Evolutionary conservation across 1,140 invertebrate genomes (phyloP).

Genomic region (Nephila pilipes): DNA sequence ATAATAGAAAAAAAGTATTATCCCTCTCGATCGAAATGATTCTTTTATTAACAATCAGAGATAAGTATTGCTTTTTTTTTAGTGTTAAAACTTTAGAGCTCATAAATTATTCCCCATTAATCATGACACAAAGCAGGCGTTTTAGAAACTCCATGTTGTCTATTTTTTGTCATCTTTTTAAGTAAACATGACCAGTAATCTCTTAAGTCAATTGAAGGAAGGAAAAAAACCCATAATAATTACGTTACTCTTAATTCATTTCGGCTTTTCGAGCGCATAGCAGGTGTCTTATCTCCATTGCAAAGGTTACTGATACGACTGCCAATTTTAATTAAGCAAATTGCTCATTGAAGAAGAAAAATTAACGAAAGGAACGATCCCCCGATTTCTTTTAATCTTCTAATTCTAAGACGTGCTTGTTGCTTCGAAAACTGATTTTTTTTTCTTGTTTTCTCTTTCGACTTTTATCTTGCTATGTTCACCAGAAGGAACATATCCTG

Average conservation of each 20-base stretch:
- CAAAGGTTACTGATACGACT: conserved; percentile 5
- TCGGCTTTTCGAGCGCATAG: conserved; percentile 8
- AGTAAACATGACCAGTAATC: background rate
- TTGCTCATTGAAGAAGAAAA: conserved; percentile 49
- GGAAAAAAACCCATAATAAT: conserved; percentile 41
- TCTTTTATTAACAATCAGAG: background rate
- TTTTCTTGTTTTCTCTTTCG: background rate
- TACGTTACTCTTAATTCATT: conserved; percentile 38
- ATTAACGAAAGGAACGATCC: background rate
- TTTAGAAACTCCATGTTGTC: conserved; percentile 1
- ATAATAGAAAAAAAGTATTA: background rate
- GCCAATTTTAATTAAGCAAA: conserved; percentile 65
- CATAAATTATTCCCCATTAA: conserved; percentile 50
- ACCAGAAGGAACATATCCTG: background rate
- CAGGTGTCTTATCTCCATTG: conserved; percentile 36
- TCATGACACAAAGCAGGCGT: background rate
- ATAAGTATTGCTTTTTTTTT: background rate
- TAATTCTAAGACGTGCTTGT: conserved; percentile 39
- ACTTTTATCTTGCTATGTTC: background rate
- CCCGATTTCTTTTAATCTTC: conserved; percentile 45
- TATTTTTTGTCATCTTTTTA: conserved; percentile 3
- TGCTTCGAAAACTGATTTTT: conserved; percentile 26
- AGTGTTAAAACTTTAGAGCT: background rate
- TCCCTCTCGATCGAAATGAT: background rate
- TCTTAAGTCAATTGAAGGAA: background rate